Evolutionary conservation across 1,140 invertebrate species (phyloP), one percentile per base, ranked within the genome.

Genomic region (Limonius californicus): DNA sequence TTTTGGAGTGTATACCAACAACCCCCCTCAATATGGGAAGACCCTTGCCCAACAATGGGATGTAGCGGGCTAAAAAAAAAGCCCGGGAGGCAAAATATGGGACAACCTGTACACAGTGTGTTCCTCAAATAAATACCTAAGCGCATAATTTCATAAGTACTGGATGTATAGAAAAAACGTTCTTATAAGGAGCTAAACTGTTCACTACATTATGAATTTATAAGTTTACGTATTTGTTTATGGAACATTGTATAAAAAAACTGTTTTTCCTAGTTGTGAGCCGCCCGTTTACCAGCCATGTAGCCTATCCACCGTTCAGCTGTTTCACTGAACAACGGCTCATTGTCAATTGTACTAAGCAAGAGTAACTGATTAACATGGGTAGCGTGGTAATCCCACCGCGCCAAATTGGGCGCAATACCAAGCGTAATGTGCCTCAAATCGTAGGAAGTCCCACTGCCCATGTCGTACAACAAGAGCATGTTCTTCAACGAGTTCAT

Each of bases 331-430:
- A 98, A 87, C 61, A 97, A 80, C 1, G 90, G 84, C 73, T 94
- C 90, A 53, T 87, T 86, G 66, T 97, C 92, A 42, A 99, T 87
- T 0, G 93, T 92, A 54, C 89, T 87, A 15, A 99, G 79, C 43
- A 96, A 82, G 55, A 98, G 85, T 21, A 99, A 81, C 72, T 99
- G 95, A 81, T 97, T 98, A 18, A 99, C 90, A 77, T 99, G 97
- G 9, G 96, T 97, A 4, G 94, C 92, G 79, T 99, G 97, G 76
- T 99, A 99, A 77, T 99, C 97, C 94, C 97, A 98, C 63, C 90
- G 77, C 12, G 90, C 90, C 58, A 93, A 81, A 79, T 99, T 99
- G 0, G 97, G 97, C 21, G 95, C 88, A 9, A 89, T 85, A 19
- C 90, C 89, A 14, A 96, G 76, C 0, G 90, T 93, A 69, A 98